Evolutionary conservation across 1,140 invertebrate species (phyloP), one percentile per base, ranked within the genome.

Genomic region (Delia radicum): DNA sequence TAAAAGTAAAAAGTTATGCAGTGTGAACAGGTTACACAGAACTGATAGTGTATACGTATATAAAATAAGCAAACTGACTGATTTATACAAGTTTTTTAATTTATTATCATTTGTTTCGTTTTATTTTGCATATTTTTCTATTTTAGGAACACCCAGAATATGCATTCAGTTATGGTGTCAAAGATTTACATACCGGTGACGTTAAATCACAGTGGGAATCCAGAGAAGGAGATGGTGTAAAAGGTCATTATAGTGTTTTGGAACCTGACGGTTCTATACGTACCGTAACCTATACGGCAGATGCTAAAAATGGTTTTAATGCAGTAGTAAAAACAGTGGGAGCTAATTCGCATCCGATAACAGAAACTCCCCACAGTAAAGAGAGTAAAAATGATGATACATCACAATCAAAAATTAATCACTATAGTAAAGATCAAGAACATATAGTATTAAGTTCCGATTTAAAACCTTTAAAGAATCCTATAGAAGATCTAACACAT

Each of bases 91-190:
- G 18, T 55, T 55, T 55, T 55, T 55, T 55, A 63, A 28, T 63
- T 63, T 63, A 63, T 63, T 28, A 12, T 8, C 37, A 42, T 42
- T 61, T 61, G 48, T 61, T 62, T 42, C 8, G 18, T 33, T 69
- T 33, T 24, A 21, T 69, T 33, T 33, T 42, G 37, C 15, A 76
- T 63, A 26, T 69, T 8, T 79, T 69, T 15, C 74, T 18, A 48
- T 85, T 84, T 76, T 74, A 89, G 87, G 89, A 90, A 29, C 88
- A 90, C 81, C 91, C 91, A 0, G 90, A 90, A 81, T 93, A 93
- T 78, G 87, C 90, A 10, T 93, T 91, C 77, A 91, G 91, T 74
- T 93, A 93, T 77, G 91, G 90, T 13, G 91, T 93, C 6, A 89
- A 91, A 67, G 92, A 93, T 82, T 88, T 89, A 62, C 88, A 90